phyloP scores from a whole-genome alignment of 2,113 vertebrate genomes.

The Corythoichthys haematopterus region DNA sequence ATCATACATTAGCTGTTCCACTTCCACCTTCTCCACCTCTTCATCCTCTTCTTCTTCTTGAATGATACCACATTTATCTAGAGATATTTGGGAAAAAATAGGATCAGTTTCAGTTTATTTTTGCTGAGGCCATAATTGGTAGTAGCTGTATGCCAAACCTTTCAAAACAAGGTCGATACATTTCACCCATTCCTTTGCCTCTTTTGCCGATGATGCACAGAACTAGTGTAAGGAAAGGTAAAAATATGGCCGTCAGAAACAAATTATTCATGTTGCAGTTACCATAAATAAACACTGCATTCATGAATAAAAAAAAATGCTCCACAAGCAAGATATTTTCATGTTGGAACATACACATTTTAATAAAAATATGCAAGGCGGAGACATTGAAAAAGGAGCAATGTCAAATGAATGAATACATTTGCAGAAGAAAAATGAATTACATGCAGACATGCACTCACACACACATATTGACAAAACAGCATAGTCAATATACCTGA shows the following conservation, averaged over 20 bases:
- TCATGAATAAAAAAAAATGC: conserved; percentile 54
- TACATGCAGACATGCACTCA: conserved; percentile 15
- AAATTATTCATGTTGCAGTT: conserved; percentile 49
- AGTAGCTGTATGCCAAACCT: conserved; percentile 72
- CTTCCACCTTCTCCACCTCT: conserved; percentile 73
- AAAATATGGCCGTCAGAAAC: conserved; percentile 42
- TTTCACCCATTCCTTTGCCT: conserved; percentile 94
- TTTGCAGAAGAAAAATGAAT: conserved; percentile 41
- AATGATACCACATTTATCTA: conserved; percentile 75
- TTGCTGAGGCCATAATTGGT: neutral
- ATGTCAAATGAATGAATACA: conserved; percentile 44
- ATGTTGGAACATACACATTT: conserved; percentile 38
- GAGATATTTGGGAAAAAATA: neutral
- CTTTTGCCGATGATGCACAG: conserved; percentile 84
- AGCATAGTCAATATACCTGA: conserved; percentile 74
- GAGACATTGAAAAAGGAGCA: conserved; percentile 29
- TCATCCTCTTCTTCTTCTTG: conserved; percentile 80
- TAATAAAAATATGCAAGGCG: conserved; percentile 34
- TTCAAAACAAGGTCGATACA: conserved; percentile 85
- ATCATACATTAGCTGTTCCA: conserved; percentile 77
- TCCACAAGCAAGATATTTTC: conserved; percentile 36
- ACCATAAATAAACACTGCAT: conserved; percentile 60
- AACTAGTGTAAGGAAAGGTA: conserved; percentile 73
- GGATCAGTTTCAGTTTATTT: neutral
- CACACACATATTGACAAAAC: no score